phyloP scores from a whole-genome alignment of 2,888 invertebrate genomes.

The Stenotaenia linearis region DNA sequence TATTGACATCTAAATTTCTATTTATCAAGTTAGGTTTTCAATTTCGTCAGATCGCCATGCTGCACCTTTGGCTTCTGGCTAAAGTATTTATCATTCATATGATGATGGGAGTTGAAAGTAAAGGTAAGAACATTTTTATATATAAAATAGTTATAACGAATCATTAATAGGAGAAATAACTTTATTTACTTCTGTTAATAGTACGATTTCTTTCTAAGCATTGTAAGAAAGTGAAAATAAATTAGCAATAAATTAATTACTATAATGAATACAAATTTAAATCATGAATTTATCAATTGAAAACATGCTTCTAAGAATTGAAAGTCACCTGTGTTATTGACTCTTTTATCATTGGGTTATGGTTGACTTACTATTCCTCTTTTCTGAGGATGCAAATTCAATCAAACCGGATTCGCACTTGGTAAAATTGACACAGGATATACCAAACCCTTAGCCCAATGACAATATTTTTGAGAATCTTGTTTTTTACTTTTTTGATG shows the following conservation, averaged over 20 bases:
- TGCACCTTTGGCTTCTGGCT: conserved; percentile 13
- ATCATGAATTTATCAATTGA: not conserved
- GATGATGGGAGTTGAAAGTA: not conserved
- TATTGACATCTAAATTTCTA: too few relatives aligned
- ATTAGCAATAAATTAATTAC: not conserved
- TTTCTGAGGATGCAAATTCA: conserved; percentile 4
- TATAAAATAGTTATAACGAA: not conserved
- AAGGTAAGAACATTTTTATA: not conserved
- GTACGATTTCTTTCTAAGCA: too few relatives aligned
- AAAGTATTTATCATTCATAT: not conserved
- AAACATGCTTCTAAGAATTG: not conserved
- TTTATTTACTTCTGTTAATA: not conserved
- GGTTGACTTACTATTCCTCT: not conserved
- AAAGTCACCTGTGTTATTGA: not conserved
- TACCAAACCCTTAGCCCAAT: not conserved
- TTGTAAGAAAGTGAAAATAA: not conserved
- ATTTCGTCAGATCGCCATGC: not conserved
- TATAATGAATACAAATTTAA: not conserved
- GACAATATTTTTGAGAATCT: not conserved
- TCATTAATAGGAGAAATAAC: not conserved
- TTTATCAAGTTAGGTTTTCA: too few relatives aligned
- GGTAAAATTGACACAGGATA: not conserved
- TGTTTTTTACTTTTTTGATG: not conserved
- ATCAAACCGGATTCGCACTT: conserved; percentile 15
- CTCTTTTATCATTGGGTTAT: not conserved